These are phyloP conservation scores for Madoqua kirkii DNA, from an alignment of 2,113 vertebrate species.

Conservation along the genomic window DNA sequence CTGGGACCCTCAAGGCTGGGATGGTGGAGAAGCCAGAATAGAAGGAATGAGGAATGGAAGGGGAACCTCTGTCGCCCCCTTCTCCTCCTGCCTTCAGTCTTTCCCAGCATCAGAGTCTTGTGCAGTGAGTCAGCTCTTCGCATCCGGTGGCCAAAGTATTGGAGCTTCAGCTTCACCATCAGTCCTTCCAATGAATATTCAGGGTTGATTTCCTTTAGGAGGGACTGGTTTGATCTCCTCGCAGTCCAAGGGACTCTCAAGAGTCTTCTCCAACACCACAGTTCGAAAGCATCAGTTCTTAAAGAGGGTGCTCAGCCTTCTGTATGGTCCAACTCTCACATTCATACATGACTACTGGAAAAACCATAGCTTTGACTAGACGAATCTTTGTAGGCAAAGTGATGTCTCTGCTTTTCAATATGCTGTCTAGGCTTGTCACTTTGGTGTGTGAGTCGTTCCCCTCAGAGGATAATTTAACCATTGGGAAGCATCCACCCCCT, in stretches of 20 bases:
- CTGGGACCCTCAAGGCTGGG: neutral
- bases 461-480: neutral
- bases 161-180: neutral
- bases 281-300: neutral
- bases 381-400: neutral
- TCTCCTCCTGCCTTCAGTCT: neutral
- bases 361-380: neutral
- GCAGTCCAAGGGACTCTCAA: neutral
- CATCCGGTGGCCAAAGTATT: neutral
- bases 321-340: neutral
- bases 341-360: neutral
- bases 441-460: neutral
- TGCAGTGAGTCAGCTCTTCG: neutral
- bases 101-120: neutral
- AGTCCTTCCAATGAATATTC: neutral
- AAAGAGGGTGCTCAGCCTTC: neutral
- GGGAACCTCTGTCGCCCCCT: neutral
- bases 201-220: neutral
- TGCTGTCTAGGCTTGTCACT: neutral
- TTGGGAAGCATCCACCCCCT: neutral
- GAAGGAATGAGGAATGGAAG: neutral
- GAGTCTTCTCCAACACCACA: neutral
- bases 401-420: neutral
- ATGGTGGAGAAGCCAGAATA: rapidly evolving
- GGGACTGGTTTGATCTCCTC: neutral